Evolutionary conservation across 2,797 vertebrate species (phyloP).

Genomic region (Pitangus sulphuratus): DNA sequence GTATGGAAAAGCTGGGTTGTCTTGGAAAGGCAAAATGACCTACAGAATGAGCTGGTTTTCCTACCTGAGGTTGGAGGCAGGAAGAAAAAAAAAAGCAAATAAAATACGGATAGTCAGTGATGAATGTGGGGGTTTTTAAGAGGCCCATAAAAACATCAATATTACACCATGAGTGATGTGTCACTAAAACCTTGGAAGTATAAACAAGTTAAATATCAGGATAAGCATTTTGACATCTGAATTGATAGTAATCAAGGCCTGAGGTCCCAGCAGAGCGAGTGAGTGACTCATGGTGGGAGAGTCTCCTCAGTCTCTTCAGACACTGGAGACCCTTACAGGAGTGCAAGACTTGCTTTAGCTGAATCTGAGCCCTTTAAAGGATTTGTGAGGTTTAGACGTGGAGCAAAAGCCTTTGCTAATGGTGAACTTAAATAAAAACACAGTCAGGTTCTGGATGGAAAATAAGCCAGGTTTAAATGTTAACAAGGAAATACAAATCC

Average conservation of each 20-base stretch:
- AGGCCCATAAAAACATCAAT: not conserved
- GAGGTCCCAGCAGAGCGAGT: not conserved
- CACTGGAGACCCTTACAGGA: not conserved
- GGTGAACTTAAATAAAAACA: constrained; percentile 6
- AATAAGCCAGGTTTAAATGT: constrained; percentile 49
- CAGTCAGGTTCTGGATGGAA: not conserved
- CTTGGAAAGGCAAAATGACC: not conserved
- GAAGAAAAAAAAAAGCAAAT: not conserved
- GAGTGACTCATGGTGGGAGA: not conserved
- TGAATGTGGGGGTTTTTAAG: not conserved
- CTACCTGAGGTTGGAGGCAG: not conserved
- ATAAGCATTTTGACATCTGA: not conserved
- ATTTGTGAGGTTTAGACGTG: not conserved
- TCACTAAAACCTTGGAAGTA: not conserved
- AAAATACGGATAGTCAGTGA: not conserved
- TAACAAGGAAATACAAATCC: constrained; percentile 19
- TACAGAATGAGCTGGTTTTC: not conserved
- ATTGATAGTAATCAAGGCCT: not conserved
- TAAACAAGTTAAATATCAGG: not conserved
- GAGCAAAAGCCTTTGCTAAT: not conserved
- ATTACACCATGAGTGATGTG: not conserved
- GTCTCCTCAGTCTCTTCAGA: not conserved
- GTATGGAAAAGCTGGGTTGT: not conserved
- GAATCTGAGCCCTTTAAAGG: not conserved
- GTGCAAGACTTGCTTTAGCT: not conserved